Base-by-base conservation (phyloP, 2,113 vertebrate species). In the Odontophorus gujanensis region DNA sequence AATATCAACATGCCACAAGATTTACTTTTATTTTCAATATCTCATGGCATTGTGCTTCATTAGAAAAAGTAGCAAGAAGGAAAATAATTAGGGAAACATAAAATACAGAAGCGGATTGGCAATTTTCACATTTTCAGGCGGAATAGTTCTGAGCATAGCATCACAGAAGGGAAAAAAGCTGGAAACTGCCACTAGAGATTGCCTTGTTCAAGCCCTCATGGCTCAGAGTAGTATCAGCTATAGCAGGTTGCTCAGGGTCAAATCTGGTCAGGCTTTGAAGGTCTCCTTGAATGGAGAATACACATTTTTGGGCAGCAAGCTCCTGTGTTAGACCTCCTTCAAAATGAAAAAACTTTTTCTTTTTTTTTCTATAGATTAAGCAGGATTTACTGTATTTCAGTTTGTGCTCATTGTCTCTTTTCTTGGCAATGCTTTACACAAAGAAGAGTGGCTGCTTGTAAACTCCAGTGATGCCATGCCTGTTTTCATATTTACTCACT, bases 171-270 rank as follows among this genome's bases (percentile, higher is more conserved):
- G 45, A 2, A 51, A 34, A 72, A 62, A 7, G 7, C 6, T 87
- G 42, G 3, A 77, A 93, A 50, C 6, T 36, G 24, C 3, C 9
- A 58, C 7, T 22, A 32, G 32, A 63, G 12, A 34, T 34, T 0
- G 0, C 18, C 26, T 16, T 10, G 13, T 40, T 11, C 22, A 63
- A 24, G 0, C 0, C 0, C 13, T 1, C 38, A 5, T 21, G 38
- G 3, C 12, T 67, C 18, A 75, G 34, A 45, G 22, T 12, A 36
- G 42, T 9, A 34, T 69, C 68, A 80, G 13, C 22, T 59, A 36
- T 17, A 74, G 20, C 5, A 78, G 2, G 13, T 8, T 87, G 15
- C 11, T 59, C 30, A 74, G 24, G 11, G 19, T 40, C 26, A 1
- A 11, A 24, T 36, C 7, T 24, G 43, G 8, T 7, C 30, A 57